A percentile compares a stretch with the other conserved stretches of the same genome.
phyloP scores from a whole-genome alignment of 2,113 vertebrate species.

The Syrrhaptes paradoxus region DNA sequence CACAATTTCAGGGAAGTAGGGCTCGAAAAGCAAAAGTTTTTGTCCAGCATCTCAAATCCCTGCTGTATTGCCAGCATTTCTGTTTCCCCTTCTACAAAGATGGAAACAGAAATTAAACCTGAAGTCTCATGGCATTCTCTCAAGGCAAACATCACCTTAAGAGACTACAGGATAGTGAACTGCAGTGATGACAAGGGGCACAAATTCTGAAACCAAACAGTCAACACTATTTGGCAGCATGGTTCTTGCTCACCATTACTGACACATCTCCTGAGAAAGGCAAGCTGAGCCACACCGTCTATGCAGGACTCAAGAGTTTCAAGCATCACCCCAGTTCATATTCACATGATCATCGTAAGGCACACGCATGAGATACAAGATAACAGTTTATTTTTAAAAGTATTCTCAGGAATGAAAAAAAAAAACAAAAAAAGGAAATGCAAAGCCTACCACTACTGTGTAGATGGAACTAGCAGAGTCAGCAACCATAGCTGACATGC shows the following conservation, averaged over 20 bases:
- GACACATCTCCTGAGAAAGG: not conserved
- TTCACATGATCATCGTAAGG: not conserved
- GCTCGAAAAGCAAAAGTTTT: not conserved
- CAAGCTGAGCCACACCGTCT: not conserved
- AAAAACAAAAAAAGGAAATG: not conserved
- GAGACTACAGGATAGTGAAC: not conserved
- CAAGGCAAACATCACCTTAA: not conserved
- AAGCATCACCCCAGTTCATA: rapidly evolving
- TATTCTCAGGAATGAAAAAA: not conserved
- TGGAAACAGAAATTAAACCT: not conserved
- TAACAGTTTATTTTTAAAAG: not conserved
- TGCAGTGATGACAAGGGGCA: not conserved
- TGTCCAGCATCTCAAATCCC: not conserved
- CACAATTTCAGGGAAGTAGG: not conserved
- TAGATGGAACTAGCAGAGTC: not conserved
- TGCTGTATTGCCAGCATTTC: rapidly evolving
- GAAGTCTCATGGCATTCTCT: not conserved
- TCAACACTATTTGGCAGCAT: not conserved
- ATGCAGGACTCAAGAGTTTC: rapidly evolving
- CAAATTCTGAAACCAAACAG: not conserved
- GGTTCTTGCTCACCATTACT: not conserved
- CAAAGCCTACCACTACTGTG: not conserved
- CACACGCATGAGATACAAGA: not conserved
- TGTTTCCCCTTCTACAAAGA: rapidly evolving
- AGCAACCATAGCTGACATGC: not conserved